Base-by-base conservation (phyloP, 2,888 invertebrate species). In the Amphipyra tragopoginis region DNA sequence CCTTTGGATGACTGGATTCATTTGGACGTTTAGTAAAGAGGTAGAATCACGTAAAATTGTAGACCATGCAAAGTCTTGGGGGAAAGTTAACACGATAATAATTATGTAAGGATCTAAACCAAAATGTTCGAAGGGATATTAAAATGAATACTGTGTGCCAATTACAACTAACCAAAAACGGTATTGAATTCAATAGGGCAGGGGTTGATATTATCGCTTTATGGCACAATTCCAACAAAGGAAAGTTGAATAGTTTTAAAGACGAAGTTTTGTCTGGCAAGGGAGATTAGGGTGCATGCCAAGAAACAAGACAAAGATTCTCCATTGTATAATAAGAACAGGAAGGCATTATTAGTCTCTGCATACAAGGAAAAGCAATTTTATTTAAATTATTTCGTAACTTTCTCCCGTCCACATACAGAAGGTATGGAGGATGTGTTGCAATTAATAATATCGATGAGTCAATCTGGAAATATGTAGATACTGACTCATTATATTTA, bases 361-460 rank as follows among this genome's bases (percentile, higher is more conserved):
- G 14, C 29, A 7, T 29, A 29, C 29, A 29, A 29, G 29, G 7
- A 29, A 29, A 29, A 29, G 11, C 36, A 4, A 36, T 10, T 36
- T 36, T 10, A 7, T 10, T 53, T 0, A 14, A 42, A 38, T 29
- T 4, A 13, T 15, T 2, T n/a, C 49, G 1, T 2, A 34, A 50
- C 55, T 64, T 55, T 51, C 65, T 36, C 55, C 2, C 0, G 2
- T n/a, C 8, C 5, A 10, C n/a, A 7, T 45, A 3, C 26, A 29
- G 13, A 64, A 71, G 43, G 47, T 9, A 42, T 36, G 21, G n/a
- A 47, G 65, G 42, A 50, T 47, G 15, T 71, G 71, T 47, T 39
- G 50, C 14, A 71, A 67, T 67, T 51, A 47, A 56, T 64, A 71
- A 71, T 45, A 71, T n/a, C 7, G 9, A 64, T 64, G 66, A 71